Percentiles rank a stretch among this genome's conserved stretches.
phyloP scores from a whole-genome alignment of 2,888 invertebrate genomes.

The Scaeva pyrastri region DNA sequence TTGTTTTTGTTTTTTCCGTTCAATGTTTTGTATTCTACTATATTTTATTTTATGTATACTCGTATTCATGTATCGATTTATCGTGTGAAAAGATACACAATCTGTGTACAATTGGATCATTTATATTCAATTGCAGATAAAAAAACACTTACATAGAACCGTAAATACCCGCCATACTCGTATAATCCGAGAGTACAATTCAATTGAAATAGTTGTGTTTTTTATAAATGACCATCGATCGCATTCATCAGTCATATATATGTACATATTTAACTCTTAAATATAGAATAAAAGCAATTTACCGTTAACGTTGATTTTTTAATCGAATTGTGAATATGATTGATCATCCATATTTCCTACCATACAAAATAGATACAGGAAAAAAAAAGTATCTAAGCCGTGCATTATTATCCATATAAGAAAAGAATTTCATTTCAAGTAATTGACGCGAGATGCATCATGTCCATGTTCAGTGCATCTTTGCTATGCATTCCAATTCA shows the following conservation, averaged over 20 bases:
- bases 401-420: slow-evolving; percentile 6
- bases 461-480: slow-evolving; percentile 35
- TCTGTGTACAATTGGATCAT: slow-evolving; percentile 50
- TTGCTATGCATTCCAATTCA: slow-evolving; percentile 5
- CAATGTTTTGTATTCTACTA: background rate
- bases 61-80: slow-evolving; percentile 39
- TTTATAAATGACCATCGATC: too few species aligned
- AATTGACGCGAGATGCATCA: slow-evolving; percentile 59
- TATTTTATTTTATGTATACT: background rate
- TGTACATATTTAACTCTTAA: slow-evolving; percentile 17
- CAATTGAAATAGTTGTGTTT: slow-evolving; percentile 30
- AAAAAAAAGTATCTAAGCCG: background rate
- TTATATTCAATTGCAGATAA: slow-evolving; percentile 43
- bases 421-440: slow-evolving; percentile 56
- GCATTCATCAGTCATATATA: background rate
- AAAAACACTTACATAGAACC: slow-evolving; percentile 61
- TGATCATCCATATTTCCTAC: slow-evolving; percentile 48
- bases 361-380: background rate
- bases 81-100: slow-evolving; percentile 50
- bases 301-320: slow-evolving; percentile 59
- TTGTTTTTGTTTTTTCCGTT: background rate
- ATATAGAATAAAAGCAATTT: slow-evolving; percentile 12
- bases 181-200: too few species aligned
- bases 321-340: slow-evolving; percentile 67
- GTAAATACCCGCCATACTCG: slow-evolving; percentile 43